Conservation (phyloP, 2,113 vertebrate genomes). For the Canis aureus region DNA sequence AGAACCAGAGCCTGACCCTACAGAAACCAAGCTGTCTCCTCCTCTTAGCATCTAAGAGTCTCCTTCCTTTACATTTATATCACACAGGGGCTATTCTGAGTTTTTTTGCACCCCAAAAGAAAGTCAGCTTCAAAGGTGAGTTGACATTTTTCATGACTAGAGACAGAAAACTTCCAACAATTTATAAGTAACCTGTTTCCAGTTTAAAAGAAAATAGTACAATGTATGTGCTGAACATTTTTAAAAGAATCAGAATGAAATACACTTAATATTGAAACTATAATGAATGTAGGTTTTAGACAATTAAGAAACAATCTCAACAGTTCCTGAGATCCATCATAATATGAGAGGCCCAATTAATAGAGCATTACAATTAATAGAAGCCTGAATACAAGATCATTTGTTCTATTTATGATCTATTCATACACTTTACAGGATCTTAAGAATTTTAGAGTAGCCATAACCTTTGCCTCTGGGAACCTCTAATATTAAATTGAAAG, state of each 20-base stretch:
- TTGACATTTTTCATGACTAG: not conserved
- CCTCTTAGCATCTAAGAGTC: not conserved
- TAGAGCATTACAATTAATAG: not conserved
- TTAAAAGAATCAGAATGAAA: constrained; percentile 8
- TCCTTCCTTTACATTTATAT: not conserved
- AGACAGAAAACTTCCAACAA: not conserved
- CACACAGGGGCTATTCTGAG: not conserved
- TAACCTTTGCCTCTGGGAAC: not conserved
- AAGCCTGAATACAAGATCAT: not conserved
- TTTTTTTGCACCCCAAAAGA: not conserved
- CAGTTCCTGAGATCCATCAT: not conserved
- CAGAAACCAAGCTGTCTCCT: not conserved
- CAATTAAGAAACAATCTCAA: not conserved
- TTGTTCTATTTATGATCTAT: not conserved
- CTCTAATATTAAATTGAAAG: not conserved
- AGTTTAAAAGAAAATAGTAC: not conserved
- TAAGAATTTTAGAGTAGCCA: not conserved
- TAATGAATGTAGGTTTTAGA: not conserved
- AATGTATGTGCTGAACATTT: not conserved
- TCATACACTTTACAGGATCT: not conserved
- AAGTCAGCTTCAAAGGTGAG: not conserved
- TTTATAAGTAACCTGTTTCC: constrained; percentile 34
- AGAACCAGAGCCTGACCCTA: not conserved
- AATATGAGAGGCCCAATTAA: not conserved
- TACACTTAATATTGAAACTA: not conserved